phyloP scores from a whole-genome alignment of 2,888 invertebrate genomes.

The Acleris sparsana region DNA sequence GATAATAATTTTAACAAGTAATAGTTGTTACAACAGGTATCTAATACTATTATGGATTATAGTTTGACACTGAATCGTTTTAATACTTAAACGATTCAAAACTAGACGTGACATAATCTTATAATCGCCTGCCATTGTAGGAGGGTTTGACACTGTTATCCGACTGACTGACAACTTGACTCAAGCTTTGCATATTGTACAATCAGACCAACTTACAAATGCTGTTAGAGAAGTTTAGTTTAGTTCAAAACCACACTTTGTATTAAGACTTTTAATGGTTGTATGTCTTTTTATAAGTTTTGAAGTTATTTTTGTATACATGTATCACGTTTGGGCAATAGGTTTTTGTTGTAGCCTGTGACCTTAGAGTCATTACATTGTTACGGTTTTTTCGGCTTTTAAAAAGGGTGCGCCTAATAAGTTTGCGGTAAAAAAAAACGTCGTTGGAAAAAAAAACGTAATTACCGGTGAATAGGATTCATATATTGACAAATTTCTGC shows the following conservation, averaged over 20 bases:
- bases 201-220: conserved; percentile 1
- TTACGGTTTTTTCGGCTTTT: conserved; percentile 28
- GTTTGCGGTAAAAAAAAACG: no score
- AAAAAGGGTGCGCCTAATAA: no score
- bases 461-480: no score
- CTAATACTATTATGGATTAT: not conserved
- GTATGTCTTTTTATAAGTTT: not conserved
- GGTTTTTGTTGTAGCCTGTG: conserved; percentile 23
- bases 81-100: conserved; percentile 5
- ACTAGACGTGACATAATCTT: conserved; percentile 28
- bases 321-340: conserved; percentile 22
- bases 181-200: conserved; percentile 30
- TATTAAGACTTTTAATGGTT: not conserved
- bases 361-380: conserved; percentile 30
- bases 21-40: no score
- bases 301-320: conserved; percentile 5
- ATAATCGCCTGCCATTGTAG: conserved; percentile 28
- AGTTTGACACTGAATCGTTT: not conserved
- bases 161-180: conserved; percentile 30
- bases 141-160: conserved; percentile 26
- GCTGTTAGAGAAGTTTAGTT: not conserved
- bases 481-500: no score
- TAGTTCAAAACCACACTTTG: not conserved
- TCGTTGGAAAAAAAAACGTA: no score
- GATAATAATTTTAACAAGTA: no score